Percentiles rank a stretch among this genome's conserved stretches.
phyloP scores from a whole-genome alignment of 2,113 vertebrate species.

The Cervus canadensis region DNA sequence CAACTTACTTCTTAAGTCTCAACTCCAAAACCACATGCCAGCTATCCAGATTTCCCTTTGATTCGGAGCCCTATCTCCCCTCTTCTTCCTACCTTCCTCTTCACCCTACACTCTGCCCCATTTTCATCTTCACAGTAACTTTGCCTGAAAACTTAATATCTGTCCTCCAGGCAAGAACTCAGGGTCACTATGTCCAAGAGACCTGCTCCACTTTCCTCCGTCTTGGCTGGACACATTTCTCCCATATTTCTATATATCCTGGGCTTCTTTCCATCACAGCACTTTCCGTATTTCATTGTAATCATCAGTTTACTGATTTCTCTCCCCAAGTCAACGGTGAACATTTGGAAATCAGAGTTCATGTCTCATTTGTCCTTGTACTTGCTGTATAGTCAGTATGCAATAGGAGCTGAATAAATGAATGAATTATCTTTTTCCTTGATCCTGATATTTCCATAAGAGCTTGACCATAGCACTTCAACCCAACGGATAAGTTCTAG shows the following conservation, averaged over 20 bases:
- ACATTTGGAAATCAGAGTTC: not conserved
- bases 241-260: not conserved
- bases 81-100: not conserved
- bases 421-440: not conserved
- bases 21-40: not conserved
- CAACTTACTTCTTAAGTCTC: not conserved
- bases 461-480: not conserved
- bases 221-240: not conserved
- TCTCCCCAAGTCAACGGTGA: not conserved
- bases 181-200: not conserved
- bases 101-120: not conserved
- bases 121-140: not conserved
- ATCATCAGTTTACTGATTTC: not conserved
- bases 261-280: not conserved
- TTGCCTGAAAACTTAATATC: not conserved
- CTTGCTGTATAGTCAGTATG: not conserved
- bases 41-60: not conserved
- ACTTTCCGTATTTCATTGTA: not conserved
- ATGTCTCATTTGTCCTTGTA: not conserved
- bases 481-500: not conserved
- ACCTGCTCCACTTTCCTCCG: not conserved
- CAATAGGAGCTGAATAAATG: not conserved
- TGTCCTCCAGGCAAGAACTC: not conserved
- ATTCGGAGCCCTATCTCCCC: not conserved
- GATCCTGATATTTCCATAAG: not conserved